Evolutionary conservation across 2,797 vertebrate genomes (phyloP), one percentile per base, ranked within the genome.

Genomic region (Sebastes iracundus): DNA sequence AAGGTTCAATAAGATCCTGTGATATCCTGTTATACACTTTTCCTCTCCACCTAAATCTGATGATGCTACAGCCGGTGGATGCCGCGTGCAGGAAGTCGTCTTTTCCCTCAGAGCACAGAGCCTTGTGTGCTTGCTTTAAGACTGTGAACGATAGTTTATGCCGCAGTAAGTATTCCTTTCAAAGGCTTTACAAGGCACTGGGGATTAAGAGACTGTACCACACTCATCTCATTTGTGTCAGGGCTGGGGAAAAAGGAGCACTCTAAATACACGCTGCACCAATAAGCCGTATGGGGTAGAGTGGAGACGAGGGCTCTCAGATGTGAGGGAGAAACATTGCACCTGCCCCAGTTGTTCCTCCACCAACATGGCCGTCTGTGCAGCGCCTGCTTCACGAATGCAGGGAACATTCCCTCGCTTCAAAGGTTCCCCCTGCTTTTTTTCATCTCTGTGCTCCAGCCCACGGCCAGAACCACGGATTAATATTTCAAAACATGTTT

Each of bases 401-500:
- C 89, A 84, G 87, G 84, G 89, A 94, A 92, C 89, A 93, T 93
- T 93, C 91, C 90, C 93, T 86, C 75, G 87, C 95, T 95, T 95
- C 95, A 95, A 96, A 96, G 93, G 92, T 93, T 92, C 91, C 86
- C 18, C 88, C 86, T 49, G 71, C 56, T 75, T 89, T 91, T 93
- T 91, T 92, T 89, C 93, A 94, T 94, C 89, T 94, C 81, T 70
- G 86, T 90, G 91, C 95, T 92, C 90, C 93, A 94, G 95, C 95
- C 94, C 94, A 94, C 89, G 93, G 95, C 95, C 95, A 95, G 92
- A 95, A 94, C 95, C 90, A 84, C 68, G 87, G 94, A 95, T 95
- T 94, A 94, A 95, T 96, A 94, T 96, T 96, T 93, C 95, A 95
- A 92, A 95, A 89, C 81, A 88, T 62, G 86, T 90, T 95, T 93